A percentile compares a stretch with the other conserved stretches of the same genome.
phyloP scores from a whole-genome alignment of 2,113 vertebrate genomes.

The Podocnemis expansa region DNA sequence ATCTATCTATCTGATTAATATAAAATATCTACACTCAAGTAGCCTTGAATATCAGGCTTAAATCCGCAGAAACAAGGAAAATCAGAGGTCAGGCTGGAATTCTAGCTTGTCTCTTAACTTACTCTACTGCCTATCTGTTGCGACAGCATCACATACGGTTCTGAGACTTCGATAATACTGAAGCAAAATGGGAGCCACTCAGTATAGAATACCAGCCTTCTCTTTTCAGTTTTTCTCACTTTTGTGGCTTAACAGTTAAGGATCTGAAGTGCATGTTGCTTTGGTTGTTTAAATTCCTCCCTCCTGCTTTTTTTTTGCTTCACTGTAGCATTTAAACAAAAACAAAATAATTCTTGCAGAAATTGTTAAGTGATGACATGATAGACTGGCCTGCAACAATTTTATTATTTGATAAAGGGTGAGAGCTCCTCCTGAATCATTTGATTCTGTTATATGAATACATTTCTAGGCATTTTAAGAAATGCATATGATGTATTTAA shows the following conservation, averaged over 20 bases:
- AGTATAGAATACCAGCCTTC: neutral
- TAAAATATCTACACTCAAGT: neutral
- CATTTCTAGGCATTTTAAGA: constrained; percentile 75
- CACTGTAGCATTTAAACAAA: constrained; percentile 61
- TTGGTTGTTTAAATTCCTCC: constrained; percentile 38
- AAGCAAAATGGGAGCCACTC: neutral
- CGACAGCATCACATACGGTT: fast-evolving
- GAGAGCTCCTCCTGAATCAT: constrained; percentile 73
- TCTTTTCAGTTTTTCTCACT: neutral
- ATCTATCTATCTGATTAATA: neutral
- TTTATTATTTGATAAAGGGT: constrained; percentile 79
- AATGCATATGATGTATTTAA: constrained; percentile 72
- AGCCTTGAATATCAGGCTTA: neutral
- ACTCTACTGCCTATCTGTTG: neutral
- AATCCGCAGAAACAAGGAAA: neutral
- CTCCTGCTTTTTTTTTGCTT: constrained; percentile 40
- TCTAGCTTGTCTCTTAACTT: neutral
- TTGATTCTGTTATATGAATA: constrained; percentile 75
- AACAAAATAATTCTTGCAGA: constrained; percentile 65
- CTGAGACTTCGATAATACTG: neutral
- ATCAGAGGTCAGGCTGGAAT: neutral
- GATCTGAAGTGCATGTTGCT: constrained; percentile 39
- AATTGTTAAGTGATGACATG: constrained; percentile 64
- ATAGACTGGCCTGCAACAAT: constrained; percentile 77
- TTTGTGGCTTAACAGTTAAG: constrained; percentile 35